These are phyloP conservation scores for Orchesella cincta DNA, from an alignment of 1,140 invertebrate genomes.

Conservation along the genomic window DNA sequence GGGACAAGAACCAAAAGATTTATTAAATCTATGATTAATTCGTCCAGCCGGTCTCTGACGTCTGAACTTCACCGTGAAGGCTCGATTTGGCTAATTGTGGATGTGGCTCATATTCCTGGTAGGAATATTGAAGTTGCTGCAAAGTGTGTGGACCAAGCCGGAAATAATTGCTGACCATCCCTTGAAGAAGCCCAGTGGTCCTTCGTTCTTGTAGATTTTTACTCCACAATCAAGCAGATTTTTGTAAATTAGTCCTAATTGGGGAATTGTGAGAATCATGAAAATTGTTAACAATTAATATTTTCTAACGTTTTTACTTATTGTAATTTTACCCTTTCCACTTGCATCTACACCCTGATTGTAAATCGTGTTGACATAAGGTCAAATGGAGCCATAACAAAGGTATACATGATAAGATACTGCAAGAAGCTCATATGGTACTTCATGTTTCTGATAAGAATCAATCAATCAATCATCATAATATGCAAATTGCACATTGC, in stretches of 20 bases:
- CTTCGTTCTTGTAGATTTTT: slow-evolving; percentile 75
- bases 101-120: slow-evolving; percentile 16
- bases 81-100: not conserved
- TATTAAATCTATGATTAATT: too few species aligned
- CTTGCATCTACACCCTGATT: slow-evolving; percentile 68
- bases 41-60: too few species aligned
- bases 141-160: slow-evolving; percentile 81
- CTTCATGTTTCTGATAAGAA: too few species aligned
- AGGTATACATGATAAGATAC: too few species aligned
- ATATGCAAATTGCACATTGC: too few species aligned
- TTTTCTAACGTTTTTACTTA: not conserved
- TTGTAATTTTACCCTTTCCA: slow-evolving; percentile 56
- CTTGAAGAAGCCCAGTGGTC: slow-evolving; percentile 78
- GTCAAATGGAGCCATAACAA: slow-evolving; percentile 87
- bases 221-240: slow-evolving; percentile 72
- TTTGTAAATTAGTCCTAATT: slow-evolving; percentile 65
- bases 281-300: not conserved
- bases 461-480: too few species aligned
- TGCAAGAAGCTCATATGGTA: too few species aligned
- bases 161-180: slow-evolving; percentile 75
- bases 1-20: too few species aligned
- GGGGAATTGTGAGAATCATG: not conserved
- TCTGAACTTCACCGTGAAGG: not conserved
- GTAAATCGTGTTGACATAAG: slow-evolving; percentile 85
- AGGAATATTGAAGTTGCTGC: slow-evolving; percentile 64